Percentiles rank a stretch among this genome's conserved stretches.
Conservation (phyloP, 2,113 vertebrate genomes). For the Neodontobutis hainanensis region DNA sequence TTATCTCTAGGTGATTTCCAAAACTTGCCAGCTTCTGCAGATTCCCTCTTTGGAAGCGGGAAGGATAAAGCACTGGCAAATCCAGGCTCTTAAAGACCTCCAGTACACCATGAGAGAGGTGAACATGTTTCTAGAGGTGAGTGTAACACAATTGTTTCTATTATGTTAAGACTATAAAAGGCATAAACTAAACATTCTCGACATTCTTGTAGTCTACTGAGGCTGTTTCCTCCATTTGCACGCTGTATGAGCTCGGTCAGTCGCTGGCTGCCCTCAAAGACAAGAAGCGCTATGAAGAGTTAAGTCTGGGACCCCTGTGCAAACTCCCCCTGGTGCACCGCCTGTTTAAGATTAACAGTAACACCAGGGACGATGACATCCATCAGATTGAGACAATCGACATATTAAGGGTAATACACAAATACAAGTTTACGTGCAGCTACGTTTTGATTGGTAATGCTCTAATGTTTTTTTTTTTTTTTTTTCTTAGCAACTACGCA, state of each 20-base stretch:
- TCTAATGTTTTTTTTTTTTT: slow-evolving; percentile 9
- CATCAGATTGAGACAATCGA: slow-evolving; percentile 77
- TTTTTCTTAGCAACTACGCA: slow-evolving; percentile 69
- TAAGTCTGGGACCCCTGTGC: slow-evolving; percentile 81
- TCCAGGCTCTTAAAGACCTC: slow-evolving; percentile 73
- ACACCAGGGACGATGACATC: slow-evolving; percentile 81
- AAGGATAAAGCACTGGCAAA: slow-evolving; percentile 33
- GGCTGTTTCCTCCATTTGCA: slow-evolving; percentile 67
- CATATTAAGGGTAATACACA: slow-evolving; percentile 74
- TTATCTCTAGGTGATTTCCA: slow-evolving; percentile 67
- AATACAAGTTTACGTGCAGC: neutral
- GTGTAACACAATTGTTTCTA: neutral
- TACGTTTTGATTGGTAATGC: no score
- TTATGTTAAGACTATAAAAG: no score
- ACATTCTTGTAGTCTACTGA: slow-evolving; percentile 62
- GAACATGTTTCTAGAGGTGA: slow-evolving; percentile 77
- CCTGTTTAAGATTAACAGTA: slow-evolving; percentile 76
- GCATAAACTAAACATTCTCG: no score
- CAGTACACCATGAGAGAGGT: slow-evolving; percentile 73
- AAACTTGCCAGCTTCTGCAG: slow-evolving; percentile 65
- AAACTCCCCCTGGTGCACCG: slow-evolving; percentile 77
- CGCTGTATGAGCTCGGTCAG: slow-evolving; percentile 80
- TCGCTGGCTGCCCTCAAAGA: slow-evolving; percentile 77
- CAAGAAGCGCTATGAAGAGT: slow-evolving; percentile 80
- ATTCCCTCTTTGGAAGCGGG: slow-evolving; percentile 46